Conservation (phyloP, 1,140 invertebrate genomes). For the Bombus soroeensis region DNA sequence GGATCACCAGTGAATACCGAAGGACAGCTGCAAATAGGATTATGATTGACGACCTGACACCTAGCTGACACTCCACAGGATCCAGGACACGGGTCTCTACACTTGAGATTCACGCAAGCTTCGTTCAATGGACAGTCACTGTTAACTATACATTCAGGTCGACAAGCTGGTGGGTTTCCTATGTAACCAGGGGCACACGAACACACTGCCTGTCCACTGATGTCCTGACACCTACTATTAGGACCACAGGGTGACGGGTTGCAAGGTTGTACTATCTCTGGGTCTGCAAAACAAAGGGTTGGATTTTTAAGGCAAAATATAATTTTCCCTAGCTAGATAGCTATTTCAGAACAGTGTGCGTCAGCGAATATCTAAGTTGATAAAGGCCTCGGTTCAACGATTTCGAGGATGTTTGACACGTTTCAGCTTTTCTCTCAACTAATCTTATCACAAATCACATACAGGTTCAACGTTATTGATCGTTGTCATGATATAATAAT, state of each 20-base stretch:
- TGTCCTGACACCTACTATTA: constrained; percentile 83
- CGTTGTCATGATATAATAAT: constrained; percentile 25
- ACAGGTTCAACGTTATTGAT: background rate
- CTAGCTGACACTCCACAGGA: constrained; percentile 83
- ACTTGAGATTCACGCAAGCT: constrained; percentile 83
- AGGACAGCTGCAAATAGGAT: constrained; percentile 89
- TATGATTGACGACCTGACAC: constrained; percentile 90
- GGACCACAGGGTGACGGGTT: constrained; percentile 85
- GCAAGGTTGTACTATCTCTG: constrained; percentile 77
- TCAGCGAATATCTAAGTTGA: background rate
- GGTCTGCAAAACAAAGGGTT: constrained; percentile 53
- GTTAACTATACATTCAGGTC: constrained; percentile 82
- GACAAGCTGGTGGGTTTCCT: constrained; percentile 82
- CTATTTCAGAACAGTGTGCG: background rate
- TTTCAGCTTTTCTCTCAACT: background rate
- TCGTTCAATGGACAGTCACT: constrained; percentile 80
- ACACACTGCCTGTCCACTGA: constrained; percentile 80
- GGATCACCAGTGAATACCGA: constrained; percentile 88
- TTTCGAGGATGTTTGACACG: no score
- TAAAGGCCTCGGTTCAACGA: no score
- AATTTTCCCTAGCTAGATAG: no score
- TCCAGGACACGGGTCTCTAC: constrained; percentile 82
- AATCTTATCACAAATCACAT: background rate
- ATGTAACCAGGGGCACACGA: constrained; percentile 79
- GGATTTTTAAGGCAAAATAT: no score